phyloP scores from a whole-genome alignment of 2,113 vertebrate genomes.

The Hymenochirus boettgeri region DNA sequence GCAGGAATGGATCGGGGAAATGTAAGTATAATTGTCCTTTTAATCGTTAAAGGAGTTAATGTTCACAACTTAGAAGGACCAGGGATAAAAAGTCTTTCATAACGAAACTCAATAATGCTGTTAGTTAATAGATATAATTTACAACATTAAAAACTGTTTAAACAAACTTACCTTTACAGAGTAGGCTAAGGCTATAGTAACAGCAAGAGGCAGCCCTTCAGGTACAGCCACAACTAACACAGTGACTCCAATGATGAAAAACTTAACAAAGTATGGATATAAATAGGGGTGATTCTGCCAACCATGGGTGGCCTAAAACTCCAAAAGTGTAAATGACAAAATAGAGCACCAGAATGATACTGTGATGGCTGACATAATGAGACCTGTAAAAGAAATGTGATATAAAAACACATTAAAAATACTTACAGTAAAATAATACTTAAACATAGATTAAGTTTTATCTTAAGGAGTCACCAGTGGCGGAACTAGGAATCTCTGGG shows the following conservation, averaged over 20 bases:
- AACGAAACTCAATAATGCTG: too few species aligned
- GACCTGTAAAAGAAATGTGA: constrained; percentile 60
- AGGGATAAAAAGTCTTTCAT: too few species aligned
- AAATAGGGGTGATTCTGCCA: constrained; percentile 84
- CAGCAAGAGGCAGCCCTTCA: constrained; percentile 88
- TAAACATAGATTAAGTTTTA: too few species aligned
- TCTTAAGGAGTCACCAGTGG: too few species aligned
- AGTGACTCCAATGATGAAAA: constrained; percentile 96
- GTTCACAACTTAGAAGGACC: too few species aligned
- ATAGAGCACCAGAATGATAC: constrained; percentile 93
- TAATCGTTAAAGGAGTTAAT: too few species aligned
- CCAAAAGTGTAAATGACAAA: constrained; percentile 88
- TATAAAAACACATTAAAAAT: neutral
- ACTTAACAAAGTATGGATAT: constrained; percentile 98
- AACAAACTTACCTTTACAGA: constrained; percentile 95
- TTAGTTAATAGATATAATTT: too few species aligned
- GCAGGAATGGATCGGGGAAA: too few species aligned
- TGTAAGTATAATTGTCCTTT: too few species aligned
- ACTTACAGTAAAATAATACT: too few species aligned
- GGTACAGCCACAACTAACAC: constrained; percentile 95
- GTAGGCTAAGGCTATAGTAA: constrained; percentile 94
- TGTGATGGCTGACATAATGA: constrained; percentile 90
- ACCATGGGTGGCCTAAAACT: constrained; percentile 71
- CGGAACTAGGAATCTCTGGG: too few species aligned
- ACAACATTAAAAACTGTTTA: too few species aligned